Evolutionary conservation across 2,113 vertebrate species (phyloP).

Genomic region (Pampusana beccarii): DNA sequence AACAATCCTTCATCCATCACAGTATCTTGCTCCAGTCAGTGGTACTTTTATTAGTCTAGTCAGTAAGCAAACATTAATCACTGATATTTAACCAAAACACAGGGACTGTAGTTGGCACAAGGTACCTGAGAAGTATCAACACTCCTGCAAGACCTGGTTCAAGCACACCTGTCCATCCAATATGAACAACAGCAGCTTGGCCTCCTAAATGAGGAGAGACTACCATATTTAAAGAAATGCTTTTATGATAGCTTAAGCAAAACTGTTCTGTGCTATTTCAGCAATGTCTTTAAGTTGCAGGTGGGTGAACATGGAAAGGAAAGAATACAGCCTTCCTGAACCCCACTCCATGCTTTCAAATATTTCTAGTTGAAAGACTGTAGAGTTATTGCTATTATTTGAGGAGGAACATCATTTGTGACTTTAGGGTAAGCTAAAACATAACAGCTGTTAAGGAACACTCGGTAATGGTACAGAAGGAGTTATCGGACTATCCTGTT

Average conservation of each 20-base stretch:
- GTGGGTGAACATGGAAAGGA: neutral
- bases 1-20: neutral
- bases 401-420: neutral
- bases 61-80: neutral
- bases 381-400: neutral
- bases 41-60: neutral
- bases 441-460: neutral
- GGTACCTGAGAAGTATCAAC: neutral
- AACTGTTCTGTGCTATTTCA: neutral
- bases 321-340: neutral
- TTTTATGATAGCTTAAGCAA: neutral
- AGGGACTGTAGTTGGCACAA: neutral
- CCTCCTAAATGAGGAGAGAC: neutral
- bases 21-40: neutral
- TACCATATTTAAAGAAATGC: neutral
- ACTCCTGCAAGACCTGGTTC: neutral
- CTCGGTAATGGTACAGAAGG: neutral
- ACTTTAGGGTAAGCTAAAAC: neutral
- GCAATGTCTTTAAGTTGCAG: neutral
- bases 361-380: neutral
- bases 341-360: neutral
- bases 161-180: neutral
- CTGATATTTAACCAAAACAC: neutral
- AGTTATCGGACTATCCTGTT: neutral
- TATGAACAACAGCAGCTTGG: fast-evolving